Evolutionary conservation across 1,140 invertebrate species (phyloP).

Genomic region (Doryteuthis pealeii): DNA sequence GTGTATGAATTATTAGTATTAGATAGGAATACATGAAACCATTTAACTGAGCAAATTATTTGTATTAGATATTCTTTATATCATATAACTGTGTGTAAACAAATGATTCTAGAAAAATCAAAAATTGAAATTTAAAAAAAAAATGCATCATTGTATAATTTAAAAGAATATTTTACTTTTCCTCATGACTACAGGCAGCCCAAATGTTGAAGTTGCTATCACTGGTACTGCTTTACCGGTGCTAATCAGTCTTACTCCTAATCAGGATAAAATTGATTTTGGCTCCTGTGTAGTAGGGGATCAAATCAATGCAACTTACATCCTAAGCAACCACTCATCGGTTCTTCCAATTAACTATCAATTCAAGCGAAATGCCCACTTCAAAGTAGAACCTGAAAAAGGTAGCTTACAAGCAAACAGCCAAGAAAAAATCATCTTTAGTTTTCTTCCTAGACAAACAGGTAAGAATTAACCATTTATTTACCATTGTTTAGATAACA

Average conservation of each 20-base stretch:
- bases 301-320: conserved; percentile 50
- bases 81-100: too few species aligned
- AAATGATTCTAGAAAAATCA: too few species aligned
- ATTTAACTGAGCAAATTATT: too few species aligned
- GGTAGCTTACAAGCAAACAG: conserved; percentile 52
- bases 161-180: too few species aligned
- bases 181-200: conserved; percentile 25
- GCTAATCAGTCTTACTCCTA: conserved; percentile 44
- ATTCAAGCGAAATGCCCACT: conserved; percentile 58
- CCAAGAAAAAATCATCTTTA: conserved; percentile 54
- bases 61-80: too few species aligned
- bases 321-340: conserved; percentile 52
- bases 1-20: too few species aligned
- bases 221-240: conserved; percentile 59
- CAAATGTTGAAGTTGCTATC: conserved; percentile 51
- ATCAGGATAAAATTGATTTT: conserved; percentile 48
- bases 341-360: conserved; percentile 50
- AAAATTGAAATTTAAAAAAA: too few species aligned
- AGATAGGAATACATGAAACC: too few species aligned
- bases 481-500: too few species aligned
- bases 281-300: conserved; percentile 55
- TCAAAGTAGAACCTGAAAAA: conserved; percentile 48
- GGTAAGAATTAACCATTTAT: conserved; percentile 43
- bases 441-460: conserved; percentile 58
- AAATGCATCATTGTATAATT: too few species aligned